Base-by-base conservation (phyloP, 2,888 invertebrate genomes). In the Thereva nobilitata region DNA sequence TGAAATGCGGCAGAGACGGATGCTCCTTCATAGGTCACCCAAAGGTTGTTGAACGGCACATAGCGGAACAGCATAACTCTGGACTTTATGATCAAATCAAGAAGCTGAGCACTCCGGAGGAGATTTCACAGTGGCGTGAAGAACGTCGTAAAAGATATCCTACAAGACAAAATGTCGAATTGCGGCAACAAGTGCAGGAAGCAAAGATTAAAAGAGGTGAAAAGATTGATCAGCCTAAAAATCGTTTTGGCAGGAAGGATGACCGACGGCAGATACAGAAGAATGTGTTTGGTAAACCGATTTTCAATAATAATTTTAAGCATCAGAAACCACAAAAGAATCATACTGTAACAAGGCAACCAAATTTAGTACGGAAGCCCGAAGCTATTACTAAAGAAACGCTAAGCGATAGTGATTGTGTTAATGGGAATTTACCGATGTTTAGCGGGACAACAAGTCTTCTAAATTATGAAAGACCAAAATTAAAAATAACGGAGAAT, bases 101-200 rank as follows among this genome's bases (percentile, higher is more conserved):
- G 72, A 87, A 89, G 72, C 75, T 90, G 5, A 86, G 89, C 70
- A 89, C 90, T 4, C 89, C 90, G 0, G 93, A 93, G 77, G 93
- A 94, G 71, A 89, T 95, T 67, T 82, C 87, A 41, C 91, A 90
- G 77, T 97, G 95, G 95, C 85, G 87, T 71, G 86, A 85, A 59
- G 94, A 95, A 74, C 84, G 97, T 56, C 90, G 87, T 77, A 89
- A 84, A 81, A 89, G 86, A 74, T 93, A 86, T 79, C 93, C 93
- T 0, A 91, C 91, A 0, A 83, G 84, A 72, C 83, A 81, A 35
- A 93, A 90, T 77, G 83, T 89, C 38, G 86, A 86, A 68, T 85
- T 86, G 71, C 84, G 86, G 74, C 84, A 85, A 71, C 85, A 87
- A 44, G 85, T 86, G 69, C 81, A 83, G 41, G 84, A 86, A 69